Evolutionary conservation across 2,888 invertebrate genomes (phyloP).

Genomic region (Dryobotodes eremita): DNA sequence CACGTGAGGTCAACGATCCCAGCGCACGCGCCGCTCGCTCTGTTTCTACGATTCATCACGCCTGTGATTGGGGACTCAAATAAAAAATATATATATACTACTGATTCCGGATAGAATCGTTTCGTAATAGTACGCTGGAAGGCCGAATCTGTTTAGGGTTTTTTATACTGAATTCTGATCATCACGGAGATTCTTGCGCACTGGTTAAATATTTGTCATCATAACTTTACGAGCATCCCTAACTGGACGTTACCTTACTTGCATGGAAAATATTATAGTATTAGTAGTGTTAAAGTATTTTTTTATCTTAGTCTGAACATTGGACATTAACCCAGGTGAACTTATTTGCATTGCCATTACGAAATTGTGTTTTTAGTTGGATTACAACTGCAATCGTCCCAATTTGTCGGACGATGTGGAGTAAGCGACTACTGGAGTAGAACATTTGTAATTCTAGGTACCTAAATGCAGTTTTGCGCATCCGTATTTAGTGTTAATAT

Average conservation of each 20-base stretch:
- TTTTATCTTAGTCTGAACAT: neutral
- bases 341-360: neutral
- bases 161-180: neutral
- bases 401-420: neutral
- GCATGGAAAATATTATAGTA: neutral
- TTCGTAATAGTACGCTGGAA: constrained; percentile 52
- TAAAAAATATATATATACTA: constrained; percentile 60
- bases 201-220: neutral
- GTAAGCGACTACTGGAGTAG: constrained; percentile 8
- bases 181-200: neutral
- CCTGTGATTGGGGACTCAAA: constrained; percentile 68
- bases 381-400: neutral
- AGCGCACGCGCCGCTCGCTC: constrained; percentile 76
- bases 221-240: neutral
- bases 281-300: neutral
- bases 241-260: neutral
- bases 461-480: too few relatives aligned
- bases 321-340: neutral
- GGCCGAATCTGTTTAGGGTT: constrained; percentile 17
- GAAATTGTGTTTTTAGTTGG: neutral
- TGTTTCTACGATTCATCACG: constrained; percentile 82
- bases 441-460: neutral
- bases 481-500: neutral
- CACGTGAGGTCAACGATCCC: constrained; percentile 74
- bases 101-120: constrained; percentile 53